phyloP scores from a whole-genome alignment of 64 coral and sea anemone genomes.

The Orbicella faveolata region DNA sequence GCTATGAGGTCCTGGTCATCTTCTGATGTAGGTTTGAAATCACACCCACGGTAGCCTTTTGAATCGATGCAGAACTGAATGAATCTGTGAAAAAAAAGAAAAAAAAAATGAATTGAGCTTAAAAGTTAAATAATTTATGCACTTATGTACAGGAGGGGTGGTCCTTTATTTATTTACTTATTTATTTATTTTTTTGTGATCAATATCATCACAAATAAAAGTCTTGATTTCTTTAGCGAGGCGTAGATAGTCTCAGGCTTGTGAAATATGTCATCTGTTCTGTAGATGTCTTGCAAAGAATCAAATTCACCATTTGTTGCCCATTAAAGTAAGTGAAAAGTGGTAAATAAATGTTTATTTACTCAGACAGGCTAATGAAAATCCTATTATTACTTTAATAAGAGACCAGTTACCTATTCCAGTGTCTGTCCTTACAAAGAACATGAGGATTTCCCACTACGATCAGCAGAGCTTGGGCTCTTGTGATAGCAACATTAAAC shows the following conservation, averaged over 20 bases:
- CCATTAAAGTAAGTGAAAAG: too few relatives aligned
- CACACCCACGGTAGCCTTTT: constrained; percentile 53
- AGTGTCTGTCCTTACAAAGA: constrained; percentile 64
- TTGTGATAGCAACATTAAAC: constrained; percentile 88
- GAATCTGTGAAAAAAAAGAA: background rate
- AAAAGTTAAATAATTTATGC: too few relatives aligned
- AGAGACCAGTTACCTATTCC: constrained; percentile 23
- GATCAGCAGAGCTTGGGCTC: constrained; percentile 68
- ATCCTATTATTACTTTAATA: background rate
- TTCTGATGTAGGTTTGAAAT: constrained; percentile 54
- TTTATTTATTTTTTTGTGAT: too few relatives aligned
- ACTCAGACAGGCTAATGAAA: background rate
- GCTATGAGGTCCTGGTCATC: constrained; percentile 51
- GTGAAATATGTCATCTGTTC: too few relatives aligned
- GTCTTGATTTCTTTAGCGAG: too few relatives aligned
- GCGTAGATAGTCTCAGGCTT: too few relatives aligned
- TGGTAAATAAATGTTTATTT: too few relatives aligned
- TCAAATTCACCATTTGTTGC: too few relatives aligned
- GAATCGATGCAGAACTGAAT: constrained; percentile 55
- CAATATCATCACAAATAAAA: too few relatives aligned
- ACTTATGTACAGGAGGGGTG: too few relatives aligned
- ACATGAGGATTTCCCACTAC: constrained; percentile 77
- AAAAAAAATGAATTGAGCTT: background rate
- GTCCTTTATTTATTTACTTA: too few relatives aligned
- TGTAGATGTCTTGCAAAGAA: too few relatives aligned